Evolutionary conservation across 2,797 vertebrate species (phyloP).

Genomic region (Tenualosa thibaudeaui): DNA sequence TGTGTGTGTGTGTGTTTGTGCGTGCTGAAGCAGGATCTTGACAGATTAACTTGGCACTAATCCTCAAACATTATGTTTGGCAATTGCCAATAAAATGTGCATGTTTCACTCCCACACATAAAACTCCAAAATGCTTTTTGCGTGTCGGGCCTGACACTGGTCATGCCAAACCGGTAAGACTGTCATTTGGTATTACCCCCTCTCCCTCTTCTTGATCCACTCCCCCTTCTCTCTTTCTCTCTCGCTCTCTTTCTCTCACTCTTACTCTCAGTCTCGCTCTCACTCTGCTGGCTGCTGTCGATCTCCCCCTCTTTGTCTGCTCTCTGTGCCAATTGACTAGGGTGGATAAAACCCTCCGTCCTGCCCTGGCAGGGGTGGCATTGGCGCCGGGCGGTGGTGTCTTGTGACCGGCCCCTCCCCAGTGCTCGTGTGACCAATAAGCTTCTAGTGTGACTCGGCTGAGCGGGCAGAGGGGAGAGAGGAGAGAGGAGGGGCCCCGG

Average conservation of each 20-base stretch:
- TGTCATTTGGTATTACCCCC: not conserved
- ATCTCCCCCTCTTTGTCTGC: no score
- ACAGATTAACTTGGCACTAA: not conserved
- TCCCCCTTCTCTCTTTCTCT: not conserved
- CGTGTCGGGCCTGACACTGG: not conserved
- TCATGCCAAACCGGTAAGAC: not conserved
- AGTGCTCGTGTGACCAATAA: constrained; percentile 41
- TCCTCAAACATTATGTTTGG: not conserved
- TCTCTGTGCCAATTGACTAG: not conserved
- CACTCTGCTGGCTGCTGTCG: not conserved
- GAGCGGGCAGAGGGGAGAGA: not conserved
- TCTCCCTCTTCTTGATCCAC: not conserved
- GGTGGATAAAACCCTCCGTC: not conserved
- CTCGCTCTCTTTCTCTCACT: not conserved
- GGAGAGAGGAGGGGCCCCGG: not conserved
- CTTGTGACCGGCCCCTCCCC: constrained; percentile 43
- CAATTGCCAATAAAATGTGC: not conserved
- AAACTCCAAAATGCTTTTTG: not conserved
- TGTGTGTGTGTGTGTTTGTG: not conserved
- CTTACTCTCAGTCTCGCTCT: not conserved
- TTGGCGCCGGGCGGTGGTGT: constrained; percentile 28
- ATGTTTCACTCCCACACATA: not conserved
- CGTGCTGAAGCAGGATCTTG: not conserved
- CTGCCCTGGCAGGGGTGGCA: not conserved
- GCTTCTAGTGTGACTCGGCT: constrained; percentile 33